These are phyloP conservation scores for Heliconius congener DNA, from an alignment of 1,140 invertebrate species.

Conservation along the genomic window DNA sequence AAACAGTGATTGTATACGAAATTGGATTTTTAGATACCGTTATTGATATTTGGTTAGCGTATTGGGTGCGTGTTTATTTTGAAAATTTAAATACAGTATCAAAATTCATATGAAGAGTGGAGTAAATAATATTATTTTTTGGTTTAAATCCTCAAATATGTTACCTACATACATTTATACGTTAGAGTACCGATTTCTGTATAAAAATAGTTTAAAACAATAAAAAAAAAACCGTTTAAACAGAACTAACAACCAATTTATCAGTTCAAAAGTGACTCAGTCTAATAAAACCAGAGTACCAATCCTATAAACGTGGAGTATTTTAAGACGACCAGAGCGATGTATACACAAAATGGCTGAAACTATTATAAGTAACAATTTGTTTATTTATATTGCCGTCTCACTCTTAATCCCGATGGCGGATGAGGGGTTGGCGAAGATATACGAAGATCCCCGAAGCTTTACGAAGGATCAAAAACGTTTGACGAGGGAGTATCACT, in stretches of 20 bases:
- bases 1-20: conserved; percentile 23
- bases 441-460: conserved; percentile 61
- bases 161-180: not conserved
- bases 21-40: conserved; percentile 26
- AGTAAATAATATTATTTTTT: not conserved
- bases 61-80: conserved; percentile 4
- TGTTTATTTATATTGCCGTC: conserved; percentile 77
- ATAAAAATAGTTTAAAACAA: not conserved
- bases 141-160: not conserved
- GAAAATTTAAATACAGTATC: not conserved
- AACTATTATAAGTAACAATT: conserved; percentile 68
- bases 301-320: conserved; percentile 61
- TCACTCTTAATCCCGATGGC: conserved; percentile 68
- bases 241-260: not conserved
- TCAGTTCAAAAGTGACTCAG: conserved; percentile 53
- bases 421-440: conserved; percentile 59
- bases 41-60: conserved; percentile 14
- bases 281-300: conserved; percentile 46
- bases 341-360: conserved; percentile 71
- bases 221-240: not conserved
- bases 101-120: not conserved
- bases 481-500: conserved; percentile 75
- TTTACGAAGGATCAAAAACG: conserved; percentile 67
- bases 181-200: not conserved
- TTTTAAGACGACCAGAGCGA: conserved; percentile 63